Evolutionary conservation across 1,140 invertebrate genomes (phyloP).

Genomic region (Ptiloglossa arizonensis): DNA sequence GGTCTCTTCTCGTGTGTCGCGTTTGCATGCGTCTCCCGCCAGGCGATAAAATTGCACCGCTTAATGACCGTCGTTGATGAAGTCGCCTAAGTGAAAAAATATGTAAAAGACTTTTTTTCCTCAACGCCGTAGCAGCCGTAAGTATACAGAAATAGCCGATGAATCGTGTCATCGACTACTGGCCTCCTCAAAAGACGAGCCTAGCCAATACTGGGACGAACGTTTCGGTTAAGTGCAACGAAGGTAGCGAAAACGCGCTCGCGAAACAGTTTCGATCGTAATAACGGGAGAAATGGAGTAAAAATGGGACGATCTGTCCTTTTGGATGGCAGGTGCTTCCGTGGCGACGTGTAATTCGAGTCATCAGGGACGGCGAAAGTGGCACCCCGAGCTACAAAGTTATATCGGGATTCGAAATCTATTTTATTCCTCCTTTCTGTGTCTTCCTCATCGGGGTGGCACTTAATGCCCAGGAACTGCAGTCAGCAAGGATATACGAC

Average conservation of each 20-base stretch:
- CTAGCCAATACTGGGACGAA: neutral
- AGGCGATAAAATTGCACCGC: slow-evolving; percentile 45
- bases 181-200: neutral
- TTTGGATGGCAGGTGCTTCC: neutral
- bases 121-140: neutral
- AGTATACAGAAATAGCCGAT: slow-evolving; percentile 41
- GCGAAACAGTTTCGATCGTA: neutral
- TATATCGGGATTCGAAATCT: slow-evolving; percentile 8
- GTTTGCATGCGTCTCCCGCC: slow-evolving; percentile 11
- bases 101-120: slow-evolving; percentile 50
- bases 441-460: neutral
- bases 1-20: slow-evolving; percentile 22
- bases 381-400: neutral
- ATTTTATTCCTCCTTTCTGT: neutral
- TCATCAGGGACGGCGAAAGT: neutral
- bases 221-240: neutral
- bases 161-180: slow-evolving; percentile 21
- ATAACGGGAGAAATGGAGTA: neutral
- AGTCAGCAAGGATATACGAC: too few relatives aligned
- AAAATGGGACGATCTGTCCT: neutral
- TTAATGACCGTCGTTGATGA: slow-evolving; percentile 40
- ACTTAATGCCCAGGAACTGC: neutral
- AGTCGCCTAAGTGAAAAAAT: slow-evolving; percentile 52
- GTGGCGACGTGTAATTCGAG: slow-evolving; percentile 2
- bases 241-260: neutral